These are phyloP conservation scores for Tipula confusa DNA, from an alignment of 2,888 invertebrate genomes.

Conservation along the genomic window DNA sequence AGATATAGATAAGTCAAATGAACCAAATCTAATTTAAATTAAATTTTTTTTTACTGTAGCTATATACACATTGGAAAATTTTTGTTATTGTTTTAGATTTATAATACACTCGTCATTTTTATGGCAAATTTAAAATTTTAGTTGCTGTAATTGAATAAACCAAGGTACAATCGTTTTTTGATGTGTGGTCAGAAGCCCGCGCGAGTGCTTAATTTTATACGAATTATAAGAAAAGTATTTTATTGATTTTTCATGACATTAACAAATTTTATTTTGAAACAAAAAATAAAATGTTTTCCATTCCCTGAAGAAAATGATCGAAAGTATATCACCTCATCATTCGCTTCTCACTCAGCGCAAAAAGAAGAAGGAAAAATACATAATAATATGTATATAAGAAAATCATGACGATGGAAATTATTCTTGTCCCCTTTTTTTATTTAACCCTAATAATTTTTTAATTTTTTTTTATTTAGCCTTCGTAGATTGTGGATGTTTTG, in stretches of 20 bases:
- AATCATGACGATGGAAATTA: conserved; percentile 9
- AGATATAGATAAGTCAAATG: background rate
- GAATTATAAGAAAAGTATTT: background rate
- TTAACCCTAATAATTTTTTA: conserved; percentile 21
- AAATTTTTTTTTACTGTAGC: no score
- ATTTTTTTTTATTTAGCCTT: background rate
- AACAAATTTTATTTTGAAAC: background rate
- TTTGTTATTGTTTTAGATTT: background rate
- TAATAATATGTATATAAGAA: background rate
- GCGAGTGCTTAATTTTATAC: background rate
- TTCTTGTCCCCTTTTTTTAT: background rate
- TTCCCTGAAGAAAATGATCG: conserved; percentile 9
- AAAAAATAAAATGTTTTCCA: background rate
- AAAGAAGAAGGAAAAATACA: background rate
- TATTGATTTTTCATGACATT: conserved; percentile 6
- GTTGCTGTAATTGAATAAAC: no score
- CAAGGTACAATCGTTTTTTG: no score
- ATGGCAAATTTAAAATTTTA: no score
- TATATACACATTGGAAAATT: background rate
- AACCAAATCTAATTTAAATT: conserved; percentile 1
- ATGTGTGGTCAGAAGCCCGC: background rate
- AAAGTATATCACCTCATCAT: background rate
- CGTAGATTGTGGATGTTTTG: background rate
- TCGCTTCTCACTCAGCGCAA: background rate
- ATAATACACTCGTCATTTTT: no score